Evolutionary conservation across 2,888 invertebrate species (phyloP).

Genomic region (Leptinotarsa haldemani): DNA sequence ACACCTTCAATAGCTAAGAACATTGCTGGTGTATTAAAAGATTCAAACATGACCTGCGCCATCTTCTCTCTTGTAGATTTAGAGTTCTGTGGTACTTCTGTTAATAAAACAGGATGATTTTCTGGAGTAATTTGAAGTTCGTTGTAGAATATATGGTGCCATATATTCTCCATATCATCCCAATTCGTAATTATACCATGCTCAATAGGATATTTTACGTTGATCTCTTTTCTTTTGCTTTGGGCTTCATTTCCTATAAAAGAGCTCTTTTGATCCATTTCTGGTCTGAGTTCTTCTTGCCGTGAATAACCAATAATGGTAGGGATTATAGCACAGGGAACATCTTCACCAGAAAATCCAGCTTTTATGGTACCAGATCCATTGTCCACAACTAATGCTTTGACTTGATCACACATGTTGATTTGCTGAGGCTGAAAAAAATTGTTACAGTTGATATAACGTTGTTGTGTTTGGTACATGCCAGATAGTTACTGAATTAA

Average conservation of each 20-base stretch:
- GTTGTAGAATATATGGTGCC: conserved; percentile 97
- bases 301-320: conserved; percentile 91
- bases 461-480: too few species aligned
- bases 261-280: conserved; percentile 93
- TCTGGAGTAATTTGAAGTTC: conserved; percentile 93
- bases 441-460: too few species aligned
- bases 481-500: too few species aligned
- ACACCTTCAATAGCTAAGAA: conserved; percentile 95
- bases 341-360: conserved; percentile 91
- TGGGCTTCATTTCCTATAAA: conserved; percentile 92
- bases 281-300: conserved; percentile 88
- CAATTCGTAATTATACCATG: conserved; percentile 96
- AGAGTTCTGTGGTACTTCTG: conserved; percentile 94
- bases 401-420: too few species aligned
- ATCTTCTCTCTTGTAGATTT: conserved; percentile 97
- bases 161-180: conserved; percentile 98
- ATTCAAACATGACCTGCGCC: conserved; percentile 95
- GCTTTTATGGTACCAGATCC: conserved; percentile 70
- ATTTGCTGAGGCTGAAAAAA: too few species aligned
- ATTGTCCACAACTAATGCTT: too few species aligned
- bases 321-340: conserved; percentile 90
- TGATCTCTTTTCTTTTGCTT: conserved; percentile 79
- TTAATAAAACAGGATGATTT: conserved; percentile 92
- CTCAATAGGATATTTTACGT: conserved; percentile 92
- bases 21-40: conserved; percentile 92